Percentiles rank a stretch among this genome's conserved stretches.
These are phyloP conservation scores for Meloidogyne chitwoodi DNA, from an alignment of 1,140 invertebrate species.

Conservation along the genomic window DNA sequence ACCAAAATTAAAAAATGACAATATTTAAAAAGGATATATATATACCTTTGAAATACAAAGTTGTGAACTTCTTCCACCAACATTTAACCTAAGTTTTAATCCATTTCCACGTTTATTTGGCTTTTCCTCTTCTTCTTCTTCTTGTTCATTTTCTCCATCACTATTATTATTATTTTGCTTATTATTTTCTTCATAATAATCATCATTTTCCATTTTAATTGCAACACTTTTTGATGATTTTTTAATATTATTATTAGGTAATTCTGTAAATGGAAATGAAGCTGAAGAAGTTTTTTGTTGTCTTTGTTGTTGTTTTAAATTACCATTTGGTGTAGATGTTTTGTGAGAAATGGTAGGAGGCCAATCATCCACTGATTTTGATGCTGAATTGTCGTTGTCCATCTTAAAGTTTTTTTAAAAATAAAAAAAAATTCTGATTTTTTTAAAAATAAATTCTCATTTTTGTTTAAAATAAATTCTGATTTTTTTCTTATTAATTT, in stretches of 20 bases:
- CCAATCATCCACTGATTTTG: background rate
- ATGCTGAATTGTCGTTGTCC: background rate
- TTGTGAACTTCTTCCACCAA: conserved; percentile 40
- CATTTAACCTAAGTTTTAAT: conserved; percentile 36
- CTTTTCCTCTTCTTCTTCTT: background rate
- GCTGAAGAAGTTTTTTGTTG: background rate
- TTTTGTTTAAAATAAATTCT: background rate
- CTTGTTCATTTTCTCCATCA: background rate
- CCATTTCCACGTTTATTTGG: background rate
- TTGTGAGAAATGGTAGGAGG: background rate
- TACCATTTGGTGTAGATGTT: background rate
- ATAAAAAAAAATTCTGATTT: background rate
- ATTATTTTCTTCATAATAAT: background rate
- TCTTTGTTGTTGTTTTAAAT: background rate
- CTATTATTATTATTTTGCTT: background rate
- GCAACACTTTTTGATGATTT: background rate
- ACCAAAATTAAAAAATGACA: background rate
- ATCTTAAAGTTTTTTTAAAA: background rate
- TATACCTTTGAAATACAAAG: conserved; percentile 32
- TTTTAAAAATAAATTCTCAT: too few species aligned
- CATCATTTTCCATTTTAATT: background rate
- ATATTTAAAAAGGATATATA: background rate
- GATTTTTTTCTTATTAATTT: background rate
- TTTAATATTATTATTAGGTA: background rate
- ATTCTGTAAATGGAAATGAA: background rate